Base-by-base conservation (phyloP, 2,113 vertebrate genomes). In the Aix galericulata region DNA sequence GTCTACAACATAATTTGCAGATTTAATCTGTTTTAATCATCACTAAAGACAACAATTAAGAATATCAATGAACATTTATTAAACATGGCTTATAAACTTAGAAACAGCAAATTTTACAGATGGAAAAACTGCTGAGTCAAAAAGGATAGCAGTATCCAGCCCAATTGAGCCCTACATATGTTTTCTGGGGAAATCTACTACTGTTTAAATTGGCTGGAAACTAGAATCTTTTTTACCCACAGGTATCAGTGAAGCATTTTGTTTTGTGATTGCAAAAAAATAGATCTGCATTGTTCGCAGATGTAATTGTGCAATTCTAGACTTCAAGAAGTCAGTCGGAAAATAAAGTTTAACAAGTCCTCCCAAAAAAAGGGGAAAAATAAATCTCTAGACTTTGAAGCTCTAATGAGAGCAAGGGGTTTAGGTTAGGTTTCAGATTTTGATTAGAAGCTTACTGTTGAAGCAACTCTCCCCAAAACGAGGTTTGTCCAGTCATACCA, bases 11-110 rank as follows among this genome's bases (percentile, higher is more conserved):
- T 69, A 95, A 88, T 56, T 66, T 88, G 29, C 36, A 89, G 8
- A 86, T 88, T 86, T 94, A 88, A 79, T 80, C 44, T 52, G 22
- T 82, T 95, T 86, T 74, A 88, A 83, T 82, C 78, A 89, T 94
- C 42, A 68, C 72, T 90, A 71, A 92, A 83, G 72, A 81, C 34
- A 85, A 77, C 44, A 95, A 89, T 95, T 80, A 80, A 87, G 15
- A 91, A 16, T 78, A 91, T 46, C 38, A 77, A 34, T 26, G 83
- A 80, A 55, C 22, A 50, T 42, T 69, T 85, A 85, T 59, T 82
- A 82, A 29, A 50, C 16, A 87, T 17, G 58, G 50, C 74, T 88
- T 88, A 13, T 62, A 77, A 59, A 69, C 82, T 72, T 79, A 89
- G 44, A 73, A 91, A 72, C n/a, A 73, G n/a, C 3, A 58, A 40